Evolutionary conservation across 2,113 vertebrate genomes (phyloP).

Genomic region (Carassius carassius): DNA sequence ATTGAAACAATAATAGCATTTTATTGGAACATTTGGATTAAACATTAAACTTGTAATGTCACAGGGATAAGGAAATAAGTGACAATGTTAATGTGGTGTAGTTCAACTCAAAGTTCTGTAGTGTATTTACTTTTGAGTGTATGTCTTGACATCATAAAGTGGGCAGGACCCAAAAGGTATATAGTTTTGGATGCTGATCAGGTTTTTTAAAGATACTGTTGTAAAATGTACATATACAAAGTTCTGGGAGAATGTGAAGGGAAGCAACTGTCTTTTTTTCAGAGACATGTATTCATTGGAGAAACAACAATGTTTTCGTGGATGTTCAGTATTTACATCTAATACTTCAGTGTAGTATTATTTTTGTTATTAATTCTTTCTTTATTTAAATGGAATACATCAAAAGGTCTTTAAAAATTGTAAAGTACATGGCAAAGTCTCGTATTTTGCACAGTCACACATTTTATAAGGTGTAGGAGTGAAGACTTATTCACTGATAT

Average conservation of each 20-base stretch:
- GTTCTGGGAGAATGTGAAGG: neutral
- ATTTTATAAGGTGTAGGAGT: neutral
- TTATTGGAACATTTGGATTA: neutral
- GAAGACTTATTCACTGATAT: neutral
- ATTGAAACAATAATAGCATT: neutral
- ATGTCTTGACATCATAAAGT: neutral
- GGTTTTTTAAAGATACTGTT: neutral
- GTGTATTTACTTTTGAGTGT: neutral
- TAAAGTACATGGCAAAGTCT: slow-evolving; percentile 15
- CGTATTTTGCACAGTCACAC: neutral
- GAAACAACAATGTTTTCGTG: neutral
- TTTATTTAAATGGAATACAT: neutral
- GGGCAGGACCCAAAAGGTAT: slow-evolving; percentile 9
- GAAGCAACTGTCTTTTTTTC: too few relatives aligned
- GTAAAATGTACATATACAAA: neutral
- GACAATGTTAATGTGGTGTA: neutral
- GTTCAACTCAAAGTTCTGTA: neutral
- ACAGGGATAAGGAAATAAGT: neutral
- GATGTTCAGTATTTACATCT: neutral
- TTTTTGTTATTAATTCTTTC: neutral
- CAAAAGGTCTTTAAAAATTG: slow-evolving; percentile 26
- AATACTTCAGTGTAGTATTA: neutral
- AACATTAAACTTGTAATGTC: neutral
- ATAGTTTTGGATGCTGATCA: neutral
- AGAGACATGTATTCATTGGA: neutral